These are phyloP conservation scores for Drosophila lacertosa DNA, from an alignment of 1,140 invertebrate genomes.

Conservation along the genomic window DNA sequence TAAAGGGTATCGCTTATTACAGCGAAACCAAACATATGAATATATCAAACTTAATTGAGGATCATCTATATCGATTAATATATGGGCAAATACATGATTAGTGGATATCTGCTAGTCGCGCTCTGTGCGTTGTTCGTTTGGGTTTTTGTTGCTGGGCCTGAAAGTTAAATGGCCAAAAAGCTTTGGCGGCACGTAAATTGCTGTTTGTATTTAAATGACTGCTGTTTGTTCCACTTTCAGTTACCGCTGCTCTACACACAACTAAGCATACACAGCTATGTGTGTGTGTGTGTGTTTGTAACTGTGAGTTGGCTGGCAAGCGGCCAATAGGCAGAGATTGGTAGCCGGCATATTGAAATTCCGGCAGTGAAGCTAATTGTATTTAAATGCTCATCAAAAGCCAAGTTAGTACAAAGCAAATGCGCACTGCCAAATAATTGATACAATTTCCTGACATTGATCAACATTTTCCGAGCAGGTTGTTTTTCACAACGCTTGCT, in stretches of 20 bases:
- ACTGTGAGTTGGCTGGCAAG: slow-evolving; percentile 2
- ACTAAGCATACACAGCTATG: neutral
- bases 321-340: slow-evolving; percentile 2
- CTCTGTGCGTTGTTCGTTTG: neutral
- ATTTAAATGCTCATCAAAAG: neutral
- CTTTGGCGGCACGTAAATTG: slow-evolving; percentile 38
- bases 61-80: neutral
- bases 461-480: too few species aligned
- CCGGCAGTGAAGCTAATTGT: slow-evolving; percentile 6
- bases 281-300: slow-evolving; percentile 8
- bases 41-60: too few species aligned
- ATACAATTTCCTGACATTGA: neutral
- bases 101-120: neutral
- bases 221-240: slow-evolving; percentile 1
- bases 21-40: too few species aligned
- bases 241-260: neutral
- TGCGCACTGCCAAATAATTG: neutral
- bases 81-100: neutral
- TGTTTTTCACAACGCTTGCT: too few species aligned
- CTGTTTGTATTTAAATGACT: slow-evolving; percentile 45
- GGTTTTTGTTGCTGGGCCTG: slow-evolving; percentile 1
- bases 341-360: slow-evolving; percentile 24
- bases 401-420: too few species aligned
- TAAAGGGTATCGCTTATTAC: too few species aligned
- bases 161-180: slow-evolving; percentile 32